Evolutionary conservation across 2,888 invertebrate genomes (phyloP), one percentile per base, ranked within the genome.

Genomic region (Camptogramma bilineatum): DNA sequence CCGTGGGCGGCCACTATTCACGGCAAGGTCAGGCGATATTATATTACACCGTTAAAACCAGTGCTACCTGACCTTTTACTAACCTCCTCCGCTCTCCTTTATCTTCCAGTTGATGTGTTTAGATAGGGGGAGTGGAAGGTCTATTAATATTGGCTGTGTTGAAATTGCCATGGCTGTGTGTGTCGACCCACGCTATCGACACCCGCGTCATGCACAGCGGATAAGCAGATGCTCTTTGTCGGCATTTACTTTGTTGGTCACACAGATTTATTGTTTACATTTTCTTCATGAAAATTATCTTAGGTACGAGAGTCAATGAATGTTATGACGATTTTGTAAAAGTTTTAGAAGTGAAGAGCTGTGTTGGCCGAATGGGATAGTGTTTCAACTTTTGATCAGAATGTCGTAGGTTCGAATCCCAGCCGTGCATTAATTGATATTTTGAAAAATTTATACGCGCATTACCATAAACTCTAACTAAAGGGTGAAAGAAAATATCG

Each of bases 11-110:
- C 73, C 80, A 84, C 91, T 93, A 93, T 93, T 93, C 89, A 81
- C 76, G 85, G 91, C 92, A 91, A 92, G 92, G 92, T 87, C 90
- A 83, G 64, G 74, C 83, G 85, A 91, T 91, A 92, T 92, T 91
- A 88, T 90, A 85, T 91, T 92, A 88, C 92, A 90, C 76, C 79
- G 75, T 72, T 68, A 71, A 73, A 72, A 75, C 87, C 83, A 84
- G 71, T 72, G 63, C 73, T 70, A 51, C 34, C 28, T 67, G 83
- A 81, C 56, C 80, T 68, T 73, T 70, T 46, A 52, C 42, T 52
- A 65, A 48, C 69, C 58, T 71, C 60, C 67, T 65, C 19, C 31
- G 51, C 58, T 57, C 73, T 65, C 70, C 63, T 67, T 56, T 62
- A 54, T 71, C 58, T 42, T 70, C 68, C 65, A 53, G 51, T 55